Conservation (phyloP, 2,113 vertebrate species). For the Pseudolaguvia tuberculata region DNA sequence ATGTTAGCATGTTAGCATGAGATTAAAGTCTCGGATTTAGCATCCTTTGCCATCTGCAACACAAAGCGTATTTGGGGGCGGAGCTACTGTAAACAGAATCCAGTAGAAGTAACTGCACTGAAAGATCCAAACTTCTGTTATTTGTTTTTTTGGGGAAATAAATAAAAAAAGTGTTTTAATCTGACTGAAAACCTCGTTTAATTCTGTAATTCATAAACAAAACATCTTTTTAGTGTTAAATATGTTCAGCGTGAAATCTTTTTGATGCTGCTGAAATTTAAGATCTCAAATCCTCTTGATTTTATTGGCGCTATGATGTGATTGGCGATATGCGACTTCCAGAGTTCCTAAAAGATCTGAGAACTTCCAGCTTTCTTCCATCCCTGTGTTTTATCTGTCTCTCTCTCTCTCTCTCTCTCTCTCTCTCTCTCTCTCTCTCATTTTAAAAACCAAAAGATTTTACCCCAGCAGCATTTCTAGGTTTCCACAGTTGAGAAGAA, state of each 20-base stretch:
- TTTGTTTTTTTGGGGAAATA: not conserved
- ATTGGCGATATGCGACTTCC: not conserved
- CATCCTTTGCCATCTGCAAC: not conserved
- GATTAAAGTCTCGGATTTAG: not conserved
- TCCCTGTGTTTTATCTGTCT: too few species aligned
- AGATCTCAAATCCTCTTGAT: not conserved
- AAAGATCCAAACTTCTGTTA: not conserved
- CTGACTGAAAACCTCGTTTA: not conserved
- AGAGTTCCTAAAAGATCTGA: not conserved
- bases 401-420: constrained; percentile 12
- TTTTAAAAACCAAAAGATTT: not conserved
- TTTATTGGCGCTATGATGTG: constrained; percentile 7
- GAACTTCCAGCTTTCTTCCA: not conserved
- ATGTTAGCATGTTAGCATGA: not conserved
- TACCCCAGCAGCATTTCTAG: constrained; percentile 34
- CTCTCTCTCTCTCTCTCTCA: constrained; percentile 9
- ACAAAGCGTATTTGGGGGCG: too few species aligned
- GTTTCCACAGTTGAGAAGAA: constrained; percentile 57
- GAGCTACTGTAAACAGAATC: too few species aligned
- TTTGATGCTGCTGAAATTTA: not conserved
- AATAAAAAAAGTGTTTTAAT: too few species aligned
- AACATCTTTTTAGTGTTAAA: constrained; percentile 4
- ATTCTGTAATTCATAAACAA: constrained; percentile 1
- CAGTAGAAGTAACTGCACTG: too few species aligned
- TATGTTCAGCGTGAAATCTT: not conserved